phyloP scores from a whole-genome alignment of 2,113 vertebrate genomes.

The Excalfactoria chinensis region DNA sequence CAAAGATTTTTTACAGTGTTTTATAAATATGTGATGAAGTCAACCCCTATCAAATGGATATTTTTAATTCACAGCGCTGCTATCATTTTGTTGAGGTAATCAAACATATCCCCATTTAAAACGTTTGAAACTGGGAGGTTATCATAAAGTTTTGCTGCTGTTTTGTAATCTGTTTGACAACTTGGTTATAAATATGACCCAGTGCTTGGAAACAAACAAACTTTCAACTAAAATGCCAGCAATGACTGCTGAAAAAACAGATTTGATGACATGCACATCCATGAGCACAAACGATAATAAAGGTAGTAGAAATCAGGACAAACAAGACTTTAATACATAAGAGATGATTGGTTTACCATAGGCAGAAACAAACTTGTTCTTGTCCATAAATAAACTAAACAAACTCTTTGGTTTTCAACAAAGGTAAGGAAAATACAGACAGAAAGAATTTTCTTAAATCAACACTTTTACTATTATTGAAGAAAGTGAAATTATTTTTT shows the following conservation, averaged over 20 bases:
- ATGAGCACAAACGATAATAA: background rate
- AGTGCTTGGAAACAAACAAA: background rate
- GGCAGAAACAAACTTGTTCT: background rate
- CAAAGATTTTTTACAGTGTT: background rate
- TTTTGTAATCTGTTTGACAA: background rate
- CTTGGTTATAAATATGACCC: background rate
- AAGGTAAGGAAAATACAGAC: background rate
- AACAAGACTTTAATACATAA: background rate
- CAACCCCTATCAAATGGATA: background rate
- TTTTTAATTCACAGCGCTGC: background rate
- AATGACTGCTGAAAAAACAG: background rate
- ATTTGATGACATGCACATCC: background rate
- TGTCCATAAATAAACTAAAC: background rate
- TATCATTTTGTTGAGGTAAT: background rate
- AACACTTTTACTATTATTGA: background rate
- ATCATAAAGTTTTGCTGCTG: background rate
- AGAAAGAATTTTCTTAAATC: background rate
- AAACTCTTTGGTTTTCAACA: background rate
- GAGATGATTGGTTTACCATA: background rate
- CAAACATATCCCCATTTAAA: background rate
- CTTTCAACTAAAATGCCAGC: background rate
- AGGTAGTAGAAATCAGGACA: background rate
- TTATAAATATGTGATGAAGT: background rate
- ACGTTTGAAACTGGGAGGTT: background rate
- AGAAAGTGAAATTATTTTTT: background rate